phyloP scores from a whole-genome alignment of 2,888 invertebrate species.

The Nomada hirtipes region DNA sequence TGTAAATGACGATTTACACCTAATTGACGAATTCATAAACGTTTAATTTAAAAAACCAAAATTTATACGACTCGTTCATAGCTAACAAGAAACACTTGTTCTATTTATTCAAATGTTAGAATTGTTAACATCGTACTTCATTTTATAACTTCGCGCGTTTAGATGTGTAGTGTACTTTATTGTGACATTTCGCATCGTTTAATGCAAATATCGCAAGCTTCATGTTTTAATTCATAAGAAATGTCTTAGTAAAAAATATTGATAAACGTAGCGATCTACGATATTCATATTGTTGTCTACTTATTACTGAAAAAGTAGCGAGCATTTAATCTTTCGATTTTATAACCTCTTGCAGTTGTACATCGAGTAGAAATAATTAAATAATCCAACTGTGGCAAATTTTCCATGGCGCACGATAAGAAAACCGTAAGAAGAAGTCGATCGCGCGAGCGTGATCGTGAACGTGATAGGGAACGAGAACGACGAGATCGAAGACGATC shows the following conservation, averaged over 20 bases:
- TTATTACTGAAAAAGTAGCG: background rate
- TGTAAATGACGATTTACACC: background rate
- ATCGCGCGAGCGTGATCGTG: constrained; percentile 83
- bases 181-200: background rate
- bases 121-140: background rate
- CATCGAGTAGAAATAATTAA: background rate
- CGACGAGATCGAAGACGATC: constrained; percentile 78
- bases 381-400: background rate
- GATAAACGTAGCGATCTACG: background rate
- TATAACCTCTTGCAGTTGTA: constrained; percentile 31
- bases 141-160: background rate
- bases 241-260: background rate
- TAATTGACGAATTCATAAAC: background rate
- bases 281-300: background rate
- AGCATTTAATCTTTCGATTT: background rate
- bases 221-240: background rate
- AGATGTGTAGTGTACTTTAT: background rate
- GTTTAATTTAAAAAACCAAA: background rate
- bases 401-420: constrained; percentile 85
- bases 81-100: background rate
- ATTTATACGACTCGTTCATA: background rate
- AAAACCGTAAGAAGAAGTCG: constrained; percentile 85
- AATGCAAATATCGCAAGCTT: background rate
- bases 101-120: background rate
- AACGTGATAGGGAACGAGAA: constrained; percentile 81